A percentile compares a stretch with the other conserved stretches of the same genome.
phyloP scores from a whole-genome alignment of 92 coral and sea anemone genomes.

The Diadumene lineata region DNA sequence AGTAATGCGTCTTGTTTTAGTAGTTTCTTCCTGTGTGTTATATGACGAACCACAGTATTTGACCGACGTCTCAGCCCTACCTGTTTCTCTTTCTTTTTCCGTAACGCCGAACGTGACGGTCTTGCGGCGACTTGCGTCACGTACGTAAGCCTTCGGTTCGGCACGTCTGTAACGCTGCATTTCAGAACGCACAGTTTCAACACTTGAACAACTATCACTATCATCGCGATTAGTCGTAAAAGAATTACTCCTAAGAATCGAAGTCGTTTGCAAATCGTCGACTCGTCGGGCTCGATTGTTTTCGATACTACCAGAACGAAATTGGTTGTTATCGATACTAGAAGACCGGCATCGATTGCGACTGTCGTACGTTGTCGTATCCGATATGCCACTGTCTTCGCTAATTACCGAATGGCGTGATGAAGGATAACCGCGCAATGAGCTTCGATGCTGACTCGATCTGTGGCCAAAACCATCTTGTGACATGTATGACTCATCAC shows the following conservation, averaged over 20 bases:
- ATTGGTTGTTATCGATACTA: too few species aligned
- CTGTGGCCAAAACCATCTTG: constrained; percentile 44
- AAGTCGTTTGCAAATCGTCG: constrained; percentile 24
- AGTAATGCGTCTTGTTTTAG: neutral
- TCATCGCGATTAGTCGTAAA: constrained; percentile 40
- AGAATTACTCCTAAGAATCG: constrained; percentile 54
- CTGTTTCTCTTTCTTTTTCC: constrained; percentile 13
- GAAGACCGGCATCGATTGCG: too few species aligned
- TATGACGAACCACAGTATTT: constrained; percentile 6
- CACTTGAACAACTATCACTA: constrained; percentile 1
- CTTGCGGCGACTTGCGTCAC: constrained; percentile 64
- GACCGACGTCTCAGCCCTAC: constrained; percentile 7
- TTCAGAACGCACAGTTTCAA: constrained; percentile 23
- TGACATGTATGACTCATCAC: constrained; percentile 62
- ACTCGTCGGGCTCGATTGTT: constrained; percentile 7
- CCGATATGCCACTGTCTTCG: constrained; percentile 24
- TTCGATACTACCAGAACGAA: too few species aligned
- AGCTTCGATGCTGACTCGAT: constrained; percentile 3
- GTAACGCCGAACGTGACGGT: constrained; percentile 88
- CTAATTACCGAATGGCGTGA: constrained; percentile 24
- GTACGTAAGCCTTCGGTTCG: constrained; percentile 28
- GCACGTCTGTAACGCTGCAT: constrained; percentile 43
- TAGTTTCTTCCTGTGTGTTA: neutral
- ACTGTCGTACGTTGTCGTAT: neutral
- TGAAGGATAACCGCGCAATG: constrained; percentile 19